Base-by-base conservation (phyloP, 1,140 invertebrate genomes). In the Epicauta chinensis region DNA sequence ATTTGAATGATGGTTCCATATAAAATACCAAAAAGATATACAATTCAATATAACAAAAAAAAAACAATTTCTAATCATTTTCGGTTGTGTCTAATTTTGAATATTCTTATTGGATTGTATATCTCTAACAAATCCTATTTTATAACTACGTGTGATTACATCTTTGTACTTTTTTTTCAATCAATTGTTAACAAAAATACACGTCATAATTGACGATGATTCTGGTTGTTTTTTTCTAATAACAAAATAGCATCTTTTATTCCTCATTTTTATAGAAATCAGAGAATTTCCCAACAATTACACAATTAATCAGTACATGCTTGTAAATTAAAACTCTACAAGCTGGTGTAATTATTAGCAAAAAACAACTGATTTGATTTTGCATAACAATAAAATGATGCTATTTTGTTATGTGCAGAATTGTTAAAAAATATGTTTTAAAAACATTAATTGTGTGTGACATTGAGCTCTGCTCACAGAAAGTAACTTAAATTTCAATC, bases 121-220 rank as follows among this genome's bases (percentile, higher is more conserved):
- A 49, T 17, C 57, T 58, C 10, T n/a, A 58, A 62, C 34, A 56
- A 36, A 39, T 62, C 54, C 38, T 47, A 35, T 53, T 56, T 45
- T 47, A 60, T 50, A 52, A 54, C 9, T 55, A 51, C 55, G 54
- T 57, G 55, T 64, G 65, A 67, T 66, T 67, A 67, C 59, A 67
- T 55, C 61, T 68, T 68, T 68, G 66, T 68, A 68, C 66, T 68
- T 11, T 57, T 56, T 52, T 62, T 57, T 64, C 7, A 5, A 5
- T 23, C 23, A 23, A 23, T 23, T 23, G 23, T 23, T 68, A 68
- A 67, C 62, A 68, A 68, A 68, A 68, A 68, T 68, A 68, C 60
- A 62, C 64, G 63, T 59, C 62, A 37, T 60, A 56, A 59, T 61
- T 61, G 64, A 66, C 63, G 63, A 59, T 54, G 39, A 50, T 59